These are phyloP conservation scores for Propithecus deckenii DNA, from an alignment of 2,797 vertebrate species.

Conservation along the genomic window DNA sequence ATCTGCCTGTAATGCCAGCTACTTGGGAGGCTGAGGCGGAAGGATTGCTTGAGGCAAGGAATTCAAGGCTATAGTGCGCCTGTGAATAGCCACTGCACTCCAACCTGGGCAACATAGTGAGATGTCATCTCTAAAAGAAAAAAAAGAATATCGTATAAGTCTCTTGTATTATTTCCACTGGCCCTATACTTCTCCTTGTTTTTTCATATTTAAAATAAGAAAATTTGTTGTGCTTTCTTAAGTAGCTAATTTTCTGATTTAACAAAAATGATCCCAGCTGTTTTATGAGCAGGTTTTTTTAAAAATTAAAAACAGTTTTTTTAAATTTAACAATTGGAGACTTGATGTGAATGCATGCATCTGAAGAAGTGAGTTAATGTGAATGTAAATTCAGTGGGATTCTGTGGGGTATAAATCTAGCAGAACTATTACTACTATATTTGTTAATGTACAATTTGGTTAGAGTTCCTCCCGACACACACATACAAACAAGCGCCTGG, in stretches of 20 bases:
- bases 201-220: constrained; percentile 6
- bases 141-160: neutral
- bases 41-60: neutral
- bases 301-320: neutral
- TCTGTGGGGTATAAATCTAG: neutral
- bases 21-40: neutral
- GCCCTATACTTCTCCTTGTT: neutral
- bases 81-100: neutral
- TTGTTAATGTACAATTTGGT: neutral
- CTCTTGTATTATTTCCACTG: neutral
- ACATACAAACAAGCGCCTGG: no score
- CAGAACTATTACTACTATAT: neutral
- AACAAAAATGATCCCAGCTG: neutral
- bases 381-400: neutral
- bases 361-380: neutral
- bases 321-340: neutral
- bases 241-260: constrained; percentile 1
- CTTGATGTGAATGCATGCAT: neutral
- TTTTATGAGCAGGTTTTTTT: neutral
- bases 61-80: neutral
- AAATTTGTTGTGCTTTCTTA: constrained; percentile 10
- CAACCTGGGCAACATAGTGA: neutral
- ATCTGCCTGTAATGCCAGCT: neutral
- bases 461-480: neutral
- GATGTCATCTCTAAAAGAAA: neutral